Percentiles rank a stretch among this genome's conserved stretches.
Evolutionary conservation across 2,113 vertebrate genomes (phyloP).

Genomic region (Thunnus maccoyii): DNA sequence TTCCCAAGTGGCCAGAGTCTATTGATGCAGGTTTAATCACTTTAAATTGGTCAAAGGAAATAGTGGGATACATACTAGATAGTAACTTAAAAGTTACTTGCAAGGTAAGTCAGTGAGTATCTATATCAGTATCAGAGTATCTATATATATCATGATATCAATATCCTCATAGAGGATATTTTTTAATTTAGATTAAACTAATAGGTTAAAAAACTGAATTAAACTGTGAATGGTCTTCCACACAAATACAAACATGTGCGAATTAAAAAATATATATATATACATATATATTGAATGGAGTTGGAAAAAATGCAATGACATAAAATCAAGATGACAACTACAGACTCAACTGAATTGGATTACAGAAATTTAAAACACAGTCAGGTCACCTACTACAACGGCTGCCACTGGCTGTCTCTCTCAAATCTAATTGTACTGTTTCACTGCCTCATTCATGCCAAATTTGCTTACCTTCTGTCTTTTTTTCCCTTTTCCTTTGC

Average conservation of each 20-base stretch:
- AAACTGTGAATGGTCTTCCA: neutral
- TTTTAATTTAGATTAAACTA: slow-evolving; percentile 12
- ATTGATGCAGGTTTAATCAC: neutral
- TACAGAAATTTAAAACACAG: slow-evolving; percentile 42
- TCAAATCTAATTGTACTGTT: slow-evolving; percentile 29
- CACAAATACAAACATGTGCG: neutral
- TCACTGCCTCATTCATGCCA: slow-evolving; percentile 27
- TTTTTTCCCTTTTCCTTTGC: neutral
- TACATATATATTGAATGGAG: slow-evolving; percentile 14
- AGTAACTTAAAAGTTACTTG: neutral
- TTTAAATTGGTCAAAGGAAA: neutral
- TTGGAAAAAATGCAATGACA: neutral
- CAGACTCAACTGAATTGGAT: slow-evolving; percentile 25
- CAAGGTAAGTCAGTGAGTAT: neutral
- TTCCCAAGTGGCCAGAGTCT: no score
- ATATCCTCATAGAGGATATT: neutral
- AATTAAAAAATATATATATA: neutral
- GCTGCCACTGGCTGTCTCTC: neutral
- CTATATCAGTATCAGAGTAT: neutral
- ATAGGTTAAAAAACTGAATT: neutral
- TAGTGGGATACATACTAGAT: neutral
- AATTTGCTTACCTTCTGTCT: slow-evolving; percentile 6
- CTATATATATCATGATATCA: no score
- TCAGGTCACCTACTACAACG: slow-evolving; percentile 4
- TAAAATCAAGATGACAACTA: slow-evolving; percentile 24